A percentile compares a stretch with the other conserved stretches of the same genome.
These are phyloP conservation scores for Xylocopa sonorina DNA, from an alignment of 1,140 invertebrate genomes.

Conservation along the genomic window DNA sequence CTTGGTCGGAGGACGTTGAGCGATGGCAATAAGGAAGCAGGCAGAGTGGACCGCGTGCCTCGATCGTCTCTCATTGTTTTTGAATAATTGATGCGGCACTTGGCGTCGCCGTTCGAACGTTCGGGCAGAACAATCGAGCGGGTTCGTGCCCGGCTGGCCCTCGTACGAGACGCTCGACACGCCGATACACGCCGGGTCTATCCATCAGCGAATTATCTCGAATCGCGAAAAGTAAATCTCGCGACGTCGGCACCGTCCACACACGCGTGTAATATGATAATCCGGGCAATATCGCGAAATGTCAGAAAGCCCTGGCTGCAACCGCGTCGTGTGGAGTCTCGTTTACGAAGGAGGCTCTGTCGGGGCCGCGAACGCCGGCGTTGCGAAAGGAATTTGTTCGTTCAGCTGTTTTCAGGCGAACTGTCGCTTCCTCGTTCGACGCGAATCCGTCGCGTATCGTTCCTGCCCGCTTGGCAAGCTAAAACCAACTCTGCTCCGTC, in stretches of 20 bases:
- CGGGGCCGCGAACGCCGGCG: neutral
- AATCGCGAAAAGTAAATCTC: constrained; percentile 58
- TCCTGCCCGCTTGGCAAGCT: neutral
- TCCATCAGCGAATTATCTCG: constrained; percentile 55
- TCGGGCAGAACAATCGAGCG: constrained; percentile 44
- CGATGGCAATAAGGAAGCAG: constrained; percentile 53
- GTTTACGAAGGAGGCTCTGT: constrained; percentile 10
- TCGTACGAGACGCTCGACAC: neutral
- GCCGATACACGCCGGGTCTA: constrained; percentile 3
- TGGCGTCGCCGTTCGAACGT: constrained; percentile 22
- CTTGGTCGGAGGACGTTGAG: constrained; percentile 37
- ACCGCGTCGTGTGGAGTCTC: constrained; percentile 28
- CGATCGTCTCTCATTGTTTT: constrained; percentile 68
- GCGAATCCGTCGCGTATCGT: constrained; percentile 1
- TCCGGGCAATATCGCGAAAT: constrained; percentile 56
- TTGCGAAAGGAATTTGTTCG: constrained; percentile 38
- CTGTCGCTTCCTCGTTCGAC: neutral
- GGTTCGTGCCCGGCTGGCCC: constrained; percentile 39
- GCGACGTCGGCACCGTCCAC: constrained; percentile 16
- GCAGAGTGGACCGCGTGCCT: neutral
- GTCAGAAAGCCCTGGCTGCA: constrained; percentile 37
- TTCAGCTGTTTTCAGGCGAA: neutral
- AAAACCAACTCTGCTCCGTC: no score
- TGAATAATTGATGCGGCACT: constrained; percentile 71
- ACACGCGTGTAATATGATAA: constrained; percentile 64